Conservation (phyloP, 2,797 vertebrate species). For the Manis javanica region DNA sequence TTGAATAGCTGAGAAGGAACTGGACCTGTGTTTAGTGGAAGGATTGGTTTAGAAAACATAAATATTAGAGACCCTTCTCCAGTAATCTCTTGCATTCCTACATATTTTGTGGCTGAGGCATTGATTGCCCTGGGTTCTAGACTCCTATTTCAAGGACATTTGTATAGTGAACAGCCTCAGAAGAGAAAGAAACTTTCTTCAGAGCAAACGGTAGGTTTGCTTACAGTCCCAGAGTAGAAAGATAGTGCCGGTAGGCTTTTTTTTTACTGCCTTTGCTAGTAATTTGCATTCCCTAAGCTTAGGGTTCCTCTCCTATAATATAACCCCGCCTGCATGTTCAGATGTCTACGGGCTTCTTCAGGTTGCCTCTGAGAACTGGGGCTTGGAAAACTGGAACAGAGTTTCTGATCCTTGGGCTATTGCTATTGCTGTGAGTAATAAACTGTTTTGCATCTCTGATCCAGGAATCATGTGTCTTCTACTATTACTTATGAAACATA, state of each 20-base stretch:
- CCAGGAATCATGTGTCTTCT: neutral
- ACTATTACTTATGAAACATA: neutral
- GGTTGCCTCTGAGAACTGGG: neutral
- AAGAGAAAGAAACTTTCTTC: neutral
- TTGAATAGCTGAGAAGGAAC: neutral
- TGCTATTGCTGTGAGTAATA: neutral
- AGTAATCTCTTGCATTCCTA: neutral
- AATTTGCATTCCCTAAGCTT: neutral
- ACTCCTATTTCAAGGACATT: neutral
- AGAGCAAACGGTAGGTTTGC: neutral
- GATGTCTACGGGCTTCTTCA: neutral
- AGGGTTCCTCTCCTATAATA: fast-evolving
- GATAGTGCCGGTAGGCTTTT: neutral
- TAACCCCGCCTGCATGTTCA: neutral
- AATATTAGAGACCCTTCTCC: neutral
- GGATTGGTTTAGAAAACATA: neutral
- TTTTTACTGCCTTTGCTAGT: neutral
- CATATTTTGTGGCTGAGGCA: neutral
- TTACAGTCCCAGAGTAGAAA: neutral
- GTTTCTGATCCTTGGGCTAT: neutral
- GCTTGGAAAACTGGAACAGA: neutral
- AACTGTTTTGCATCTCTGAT: neutral
- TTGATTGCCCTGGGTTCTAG: neutral
- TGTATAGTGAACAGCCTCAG: neutral
- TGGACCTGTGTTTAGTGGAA: neutral